These are phyloP conservation scores for Drosophila dunni DNA, from an alignment of 1,140 invertebrate genomes.

Conservation along the genomic window DNA sequence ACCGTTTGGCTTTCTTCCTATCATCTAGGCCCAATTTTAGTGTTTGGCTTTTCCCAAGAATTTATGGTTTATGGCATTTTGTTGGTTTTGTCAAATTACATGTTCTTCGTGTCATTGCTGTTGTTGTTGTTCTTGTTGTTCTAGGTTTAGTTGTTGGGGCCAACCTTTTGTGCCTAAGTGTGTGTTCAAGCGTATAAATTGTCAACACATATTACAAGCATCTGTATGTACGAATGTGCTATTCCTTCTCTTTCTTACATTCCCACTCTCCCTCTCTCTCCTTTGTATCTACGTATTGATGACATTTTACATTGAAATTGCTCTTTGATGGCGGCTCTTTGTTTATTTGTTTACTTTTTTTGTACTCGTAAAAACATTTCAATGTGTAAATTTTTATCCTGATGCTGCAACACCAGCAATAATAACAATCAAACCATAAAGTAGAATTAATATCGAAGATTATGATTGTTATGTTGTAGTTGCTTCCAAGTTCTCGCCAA, in stretches of 20 bases:
- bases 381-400: constrained; percentile 72
- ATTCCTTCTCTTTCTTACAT: neutral
- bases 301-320: constrained; percentile 74
- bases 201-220: constrained; percentile 66
- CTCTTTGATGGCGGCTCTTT: constrained; percentile 68
- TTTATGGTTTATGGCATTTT: constrained; percentile 78
- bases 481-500: neutral
- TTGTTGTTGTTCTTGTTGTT: constrained; percentile 13
- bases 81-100: constrained; percentile 78
- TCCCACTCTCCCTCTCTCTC: neutral
- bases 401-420: constrained; percentile 36
- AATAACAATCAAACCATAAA: constrained; percentile 66
- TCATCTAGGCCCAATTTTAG: constrained; percentile 57
- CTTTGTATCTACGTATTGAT: neutral
- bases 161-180: constrained; percentile 72
- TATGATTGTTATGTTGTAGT: constrained; percentile 62
- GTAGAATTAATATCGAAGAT: constrained; percentile 77
- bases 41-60: constrained; percentile 59
- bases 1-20: constrained; percentile 21
- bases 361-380: constrained; percentile 68
- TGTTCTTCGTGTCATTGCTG: constrained; percentile 32
- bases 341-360: constrained; percentile 69
- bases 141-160: constrained; percentile 13
- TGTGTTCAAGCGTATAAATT: constrained; percentile 66
- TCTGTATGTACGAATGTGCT: constrained; percentile 15